These are phyloP conservation scores for Typhlichthys eigenmanni DNA, from an alignment of 2,797 vertebrate species.

Conservation along the genomic window DNA sequence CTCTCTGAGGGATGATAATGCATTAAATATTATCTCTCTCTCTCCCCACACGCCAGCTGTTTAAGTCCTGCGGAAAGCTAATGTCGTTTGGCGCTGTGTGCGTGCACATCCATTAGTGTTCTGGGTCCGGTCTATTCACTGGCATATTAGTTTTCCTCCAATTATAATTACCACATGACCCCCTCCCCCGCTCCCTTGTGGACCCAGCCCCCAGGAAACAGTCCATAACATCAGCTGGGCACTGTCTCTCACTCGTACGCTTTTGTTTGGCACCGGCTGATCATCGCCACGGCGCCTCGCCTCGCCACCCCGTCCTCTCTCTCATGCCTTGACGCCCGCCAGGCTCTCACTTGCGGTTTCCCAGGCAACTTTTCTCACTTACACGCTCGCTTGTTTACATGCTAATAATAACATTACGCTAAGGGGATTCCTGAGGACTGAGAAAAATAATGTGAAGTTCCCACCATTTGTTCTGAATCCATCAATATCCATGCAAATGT, in stretches of 20 bases:
- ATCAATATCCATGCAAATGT: no score
- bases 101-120: constrained; percentile 38
- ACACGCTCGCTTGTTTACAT: background rate
- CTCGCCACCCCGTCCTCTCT: background rate
- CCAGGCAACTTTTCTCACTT: no score
- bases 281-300: background rate
- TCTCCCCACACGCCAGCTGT: background rate
- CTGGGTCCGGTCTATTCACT: constrained; percentile 28
- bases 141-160: constrained; percentile 39
- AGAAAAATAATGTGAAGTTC: no score
- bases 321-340: background rate
- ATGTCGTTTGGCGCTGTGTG: constrained; percentile 34
- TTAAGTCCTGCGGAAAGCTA: constrained; percentile 24
- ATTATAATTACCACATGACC: constrained; percentile 26
- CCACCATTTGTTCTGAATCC: no score
- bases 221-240: constrained; percentile 22
- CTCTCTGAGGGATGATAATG: constrained; percentile 19
- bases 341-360: background rate
- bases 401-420: background rate
- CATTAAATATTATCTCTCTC: constrained; percentile 16
- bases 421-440: no score
- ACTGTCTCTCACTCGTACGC: background rate
- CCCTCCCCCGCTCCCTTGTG: constrained; percentile 19
- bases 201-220: constrained; percentile 25
- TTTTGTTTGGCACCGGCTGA: background rate